Percentiles rank a stretch among this genome's conserved stretches.
These are phyloP conservation scores for Eupeodes latifasciatus DNA, from an alignment of 2,888 invertebrate species.

Conservation along the genomic window DNA sequence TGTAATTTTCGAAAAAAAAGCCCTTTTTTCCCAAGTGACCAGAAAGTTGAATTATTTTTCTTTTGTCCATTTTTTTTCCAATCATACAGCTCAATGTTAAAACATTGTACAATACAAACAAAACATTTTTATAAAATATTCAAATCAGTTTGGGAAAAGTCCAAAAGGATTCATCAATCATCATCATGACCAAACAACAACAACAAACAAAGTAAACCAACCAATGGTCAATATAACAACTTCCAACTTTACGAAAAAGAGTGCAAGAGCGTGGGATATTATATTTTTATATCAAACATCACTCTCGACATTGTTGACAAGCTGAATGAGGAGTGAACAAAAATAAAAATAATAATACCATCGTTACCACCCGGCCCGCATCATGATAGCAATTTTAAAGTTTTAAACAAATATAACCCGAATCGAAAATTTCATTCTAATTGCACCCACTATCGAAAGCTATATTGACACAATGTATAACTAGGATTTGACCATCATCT, in stretches of 20 bases:
- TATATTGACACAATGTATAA: not conserved
- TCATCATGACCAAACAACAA: too few relatives aligned
- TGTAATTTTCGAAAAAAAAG: not conserved
- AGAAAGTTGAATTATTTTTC: not conserved
- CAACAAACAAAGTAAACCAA: too few relatives aligned
- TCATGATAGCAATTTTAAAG: not conserved
- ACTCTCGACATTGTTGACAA: slow-evolving; percentile 4
- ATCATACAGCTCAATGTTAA: not conserved
- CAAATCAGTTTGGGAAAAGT: too few relatives aligned
- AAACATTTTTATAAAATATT: too few relatives aligned
- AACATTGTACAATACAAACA: too few relatives aligned
- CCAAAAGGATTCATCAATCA: too few relatives aligned
- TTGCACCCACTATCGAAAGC: not conserved
- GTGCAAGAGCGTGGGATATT: not conserved
- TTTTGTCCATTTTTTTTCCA: too few relatives aligned
- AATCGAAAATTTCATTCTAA: not conserved
- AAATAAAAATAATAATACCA: not conserved
- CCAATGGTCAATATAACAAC: too few relatives aligned
- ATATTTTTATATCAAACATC: not conserved
- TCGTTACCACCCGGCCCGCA: not conserved
- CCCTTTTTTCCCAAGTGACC: not conserved
- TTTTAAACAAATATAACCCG: slow-evolving; percentile 3
- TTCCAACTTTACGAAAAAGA: not conserved
- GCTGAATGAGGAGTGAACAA: not conserved
- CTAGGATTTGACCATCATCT: not conserved